Evolutionary conservation across 2,797 vertebrate genomes (phyloP).

Genomic region (Triplophysa bombifrons): DNA sequence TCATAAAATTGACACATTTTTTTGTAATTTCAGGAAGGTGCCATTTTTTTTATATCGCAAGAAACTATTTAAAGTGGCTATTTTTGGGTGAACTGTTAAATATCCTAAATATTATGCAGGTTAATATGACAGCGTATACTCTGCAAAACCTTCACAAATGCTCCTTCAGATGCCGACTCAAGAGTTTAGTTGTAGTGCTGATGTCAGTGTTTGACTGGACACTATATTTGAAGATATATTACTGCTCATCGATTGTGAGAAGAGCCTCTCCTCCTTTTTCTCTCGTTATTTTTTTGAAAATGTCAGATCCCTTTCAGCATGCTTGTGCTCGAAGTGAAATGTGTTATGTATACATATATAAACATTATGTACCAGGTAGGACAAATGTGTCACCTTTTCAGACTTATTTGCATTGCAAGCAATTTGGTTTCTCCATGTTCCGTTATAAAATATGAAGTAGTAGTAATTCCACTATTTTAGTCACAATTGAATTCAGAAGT

Average conservation of each 20-base stretch:
- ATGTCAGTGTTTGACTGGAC: background rate
- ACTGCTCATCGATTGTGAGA: constrained; percentile 8
- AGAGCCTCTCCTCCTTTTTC: background rate
- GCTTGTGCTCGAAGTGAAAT: constrained; percentile 74
- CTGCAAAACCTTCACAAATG: background rate
- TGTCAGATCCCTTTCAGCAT: constrained; percentile 71
- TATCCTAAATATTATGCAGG: background rate
- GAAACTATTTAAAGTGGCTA: background rate
- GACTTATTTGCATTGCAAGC: constrained; percentile 63
- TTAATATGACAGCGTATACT: background rate
- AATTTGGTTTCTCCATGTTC: constrained; percentile 35
- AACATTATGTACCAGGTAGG: constrained; percentile 73
- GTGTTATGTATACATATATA: constrained; percentile 78
- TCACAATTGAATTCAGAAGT: constrained; percentile 10
- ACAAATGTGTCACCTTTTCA: constrained; percentile 70
- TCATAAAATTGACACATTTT: background rate
- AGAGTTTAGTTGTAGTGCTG: background rate
- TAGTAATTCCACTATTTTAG: constrained; percentile 5
- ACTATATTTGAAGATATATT: constrained; percentile 17
- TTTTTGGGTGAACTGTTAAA: background rate
- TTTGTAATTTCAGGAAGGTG: constrained; percentile 21
- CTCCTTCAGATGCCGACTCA: background rate
- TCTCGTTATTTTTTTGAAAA: background rate
- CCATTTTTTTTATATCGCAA: constrained; percentile 27
- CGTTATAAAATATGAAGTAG: constrained; percentile 24